phyloP scores from a whole-genome alignment of 2,888 invertebrate genomes.

The Hyppa rectilinea region DNA sequence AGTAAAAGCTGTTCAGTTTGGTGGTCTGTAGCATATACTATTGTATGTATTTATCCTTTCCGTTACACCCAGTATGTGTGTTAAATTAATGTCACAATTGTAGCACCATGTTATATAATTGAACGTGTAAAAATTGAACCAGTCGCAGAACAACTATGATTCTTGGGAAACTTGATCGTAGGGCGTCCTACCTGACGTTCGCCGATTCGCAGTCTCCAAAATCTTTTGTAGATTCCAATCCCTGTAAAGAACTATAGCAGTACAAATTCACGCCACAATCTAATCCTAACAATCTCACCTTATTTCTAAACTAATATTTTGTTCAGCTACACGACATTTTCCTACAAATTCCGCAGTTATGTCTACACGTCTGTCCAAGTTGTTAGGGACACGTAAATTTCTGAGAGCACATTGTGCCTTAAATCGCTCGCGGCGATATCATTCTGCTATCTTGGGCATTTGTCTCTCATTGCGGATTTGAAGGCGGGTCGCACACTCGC shows the following conservation, averaged over 20 bases:
- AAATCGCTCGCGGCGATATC: constrained; percentile 81
- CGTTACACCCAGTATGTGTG: too few species aligned
- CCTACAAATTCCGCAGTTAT: constrained; percentile 63
- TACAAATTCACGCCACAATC: constrained; percentile 10
- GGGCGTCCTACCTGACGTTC: too few species aligned
- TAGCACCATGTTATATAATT: too few species aligned
- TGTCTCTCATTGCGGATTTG: constrained; percentile 79
- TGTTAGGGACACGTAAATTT: constrained; percentile 71
- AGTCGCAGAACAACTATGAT: too few species aligned
- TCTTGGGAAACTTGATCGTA: too few species aligned
- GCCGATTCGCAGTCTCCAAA: too few species aligned
- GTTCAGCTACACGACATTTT: constrained; percentile 56
- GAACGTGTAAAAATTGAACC: too few species aligned
- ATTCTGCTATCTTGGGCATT: constrained; percentile 81
- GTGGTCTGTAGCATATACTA: too few species aligned
- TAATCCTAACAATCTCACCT: constrained; percentile 33
- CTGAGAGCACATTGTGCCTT: constrained; percentile 74
- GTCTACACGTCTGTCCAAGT: constrained; percentile 51
- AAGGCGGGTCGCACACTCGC: constrained; percentile 66
- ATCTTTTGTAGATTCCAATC: neutral
- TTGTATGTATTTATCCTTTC: too few species aligned
- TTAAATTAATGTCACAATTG: too few species aligned
- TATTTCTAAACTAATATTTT: constrained; percentile 58
- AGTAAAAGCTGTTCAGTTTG: too few species aligned
- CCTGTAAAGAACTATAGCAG: constrained; percentile 14